Percentiles rank a stretch among this genome's conserved stretches.
Conservation (phyloP, 2,888 invertebrate species). For the Ellobium chinense region DNA sequence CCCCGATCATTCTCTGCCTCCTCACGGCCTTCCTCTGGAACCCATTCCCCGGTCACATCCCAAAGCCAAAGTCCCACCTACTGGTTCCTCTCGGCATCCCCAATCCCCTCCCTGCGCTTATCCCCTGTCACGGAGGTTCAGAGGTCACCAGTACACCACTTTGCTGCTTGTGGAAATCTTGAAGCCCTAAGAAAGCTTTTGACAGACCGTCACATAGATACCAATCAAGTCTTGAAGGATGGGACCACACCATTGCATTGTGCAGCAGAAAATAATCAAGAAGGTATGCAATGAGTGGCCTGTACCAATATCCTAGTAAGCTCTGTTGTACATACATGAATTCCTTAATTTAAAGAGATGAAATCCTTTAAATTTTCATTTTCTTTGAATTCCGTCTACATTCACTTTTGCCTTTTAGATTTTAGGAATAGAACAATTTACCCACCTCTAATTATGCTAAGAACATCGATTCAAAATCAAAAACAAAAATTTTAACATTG, state of each 20-base stretch:
- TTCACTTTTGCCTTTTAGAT: too few relatives aligned
- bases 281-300: too few relatives aligned
- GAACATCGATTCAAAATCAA: too few relatives aligned
- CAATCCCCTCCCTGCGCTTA: constrained; percentile 8
- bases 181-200: constrained; percentile 61
- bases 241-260: constrained; percentile 70
- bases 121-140: constrained; percentile 48
- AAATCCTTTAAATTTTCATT: too few relatives aligned
- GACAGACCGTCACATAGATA: constrained; percentile 62
- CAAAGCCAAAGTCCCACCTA: not conserved
- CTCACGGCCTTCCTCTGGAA: not conserved
- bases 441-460: too few relatives aligned
- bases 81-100: constrained; percentile 10
- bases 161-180: constrained; percentile 64
- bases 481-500: too few relatives aligned
- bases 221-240: constrained; percentile 67
- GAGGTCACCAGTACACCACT: constrained; percentile 64
- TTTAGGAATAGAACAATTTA: too few relatives aligned
- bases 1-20: constrained; percentile 35
- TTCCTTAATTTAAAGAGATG: too few relatives aligned
- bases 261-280: constrained; percentile 70
- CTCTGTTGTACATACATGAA: too few relatives aligned
- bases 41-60: not conserved
- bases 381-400: too few relatives aligned
- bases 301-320: too few relatives aligned